Evolutionary conservation across 2,797 vertebrate genomes (phyloP), one percentile per base, ranked within the genome.

Genomic region (Parauchenoglanis ngamensis): DNA sequence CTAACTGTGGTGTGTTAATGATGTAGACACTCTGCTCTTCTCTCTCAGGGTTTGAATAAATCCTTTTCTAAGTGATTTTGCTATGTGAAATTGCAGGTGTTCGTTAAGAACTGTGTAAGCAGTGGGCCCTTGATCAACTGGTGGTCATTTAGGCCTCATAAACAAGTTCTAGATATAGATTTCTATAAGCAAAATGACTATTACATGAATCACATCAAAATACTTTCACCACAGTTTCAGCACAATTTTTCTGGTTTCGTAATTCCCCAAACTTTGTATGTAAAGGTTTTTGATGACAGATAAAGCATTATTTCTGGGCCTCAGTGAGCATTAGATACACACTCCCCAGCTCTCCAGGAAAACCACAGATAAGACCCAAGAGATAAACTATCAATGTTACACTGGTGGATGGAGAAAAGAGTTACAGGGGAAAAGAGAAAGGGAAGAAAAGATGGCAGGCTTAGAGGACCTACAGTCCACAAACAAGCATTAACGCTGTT

Each of bases 1-100:
- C 17, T 96, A 95, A 95, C 95, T 95, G 94, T 94, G 94, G 94
- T 91, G 87, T 91, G 86, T 93, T 95, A 95, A 95, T 94, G 94
- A 95, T 94, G 93, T 94, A 94, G 93, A 95, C 92, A 93, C 93
- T 91, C 94, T 79, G 82, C 82, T 67, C 35, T 68, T 94, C 92
- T 94, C 93, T 94, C 93, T 93, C 91, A 93, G 93, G 94, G 94
- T 95, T 94, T 93, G 94, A 94, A 94, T 93, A 49, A 49, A 8
- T n/a, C 10, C 8, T 49, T 75, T 54, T 76, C 17, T n/a, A 80
- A 44, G 31, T 7, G 1, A 35, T 35, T 35, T 35, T 35, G 35
- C 35, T 35, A 35, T 35, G 35, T 1, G 35, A 35, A 35, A 35
- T 35, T 35, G 35, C 35, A 1, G 35, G 35, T 35, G 35, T 35